Conservation (phyloP, 2,113 vertebrate species). For the Chloebia gouldiae region DNA sequence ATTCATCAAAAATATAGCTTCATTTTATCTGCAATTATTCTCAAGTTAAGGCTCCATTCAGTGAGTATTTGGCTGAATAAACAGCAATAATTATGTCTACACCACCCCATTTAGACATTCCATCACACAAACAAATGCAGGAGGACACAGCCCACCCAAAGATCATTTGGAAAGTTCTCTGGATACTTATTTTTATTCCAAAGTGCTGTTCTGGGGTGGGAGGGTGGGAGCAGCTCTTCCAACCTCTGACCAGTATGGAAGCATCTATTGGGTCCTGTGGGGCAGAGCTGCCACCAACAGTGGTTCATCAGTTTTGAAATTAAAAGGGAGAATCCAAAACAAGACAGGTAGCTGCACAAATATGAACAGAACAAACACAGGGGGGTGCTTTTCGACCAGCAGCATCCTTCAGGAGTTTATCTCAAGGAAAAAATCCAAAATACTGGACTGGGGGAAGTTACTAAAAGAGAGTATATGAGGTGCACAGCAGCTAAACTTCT, state of each 20-base stretch:
- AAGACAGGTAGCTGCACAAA: not conserved
- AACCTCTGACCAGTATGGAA: not conserved
- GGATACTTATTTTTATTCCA: not conserved
- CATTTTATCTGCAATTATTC: conserved; percentile 53
- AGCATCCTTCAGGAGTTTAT: not conserved
- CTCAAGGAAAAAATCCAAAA: not conserved
- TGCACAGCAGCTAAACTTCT: not conserved
- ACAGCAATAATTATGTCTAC: conserved; percentile 18
- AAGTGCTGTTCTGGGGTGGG: not conserved
- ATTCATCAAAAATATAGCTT: conserved; percentile 58
- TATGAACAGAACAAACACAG: not conserved
- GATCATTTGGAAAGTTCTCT: not conserved
- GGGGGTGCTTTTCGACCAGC: not conserved
- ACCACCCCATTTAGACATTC: conserved; percentile 3
- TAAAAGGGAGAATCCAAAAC: not conserved
- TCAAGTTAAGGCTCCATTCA: conserved; percentile 45
- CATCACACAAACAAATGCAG: not conserved
- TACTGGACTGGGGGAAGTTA: not conserved
- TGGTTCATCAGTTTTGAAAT: rapidly evolving
- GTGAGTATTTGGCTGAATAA: conserved; percentile 20
- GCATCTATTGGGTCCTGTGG: not conserved
- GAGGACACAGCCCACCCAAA: not conserved
- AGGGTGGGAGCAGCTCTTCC: not conserved
- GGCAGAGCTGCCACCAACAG: not conserved
- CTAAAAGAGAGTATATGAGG: not conserved